Conservation (phyloP, 2,888 invertebrate species). For the Chalcosyrphus nemorum region DNA sequence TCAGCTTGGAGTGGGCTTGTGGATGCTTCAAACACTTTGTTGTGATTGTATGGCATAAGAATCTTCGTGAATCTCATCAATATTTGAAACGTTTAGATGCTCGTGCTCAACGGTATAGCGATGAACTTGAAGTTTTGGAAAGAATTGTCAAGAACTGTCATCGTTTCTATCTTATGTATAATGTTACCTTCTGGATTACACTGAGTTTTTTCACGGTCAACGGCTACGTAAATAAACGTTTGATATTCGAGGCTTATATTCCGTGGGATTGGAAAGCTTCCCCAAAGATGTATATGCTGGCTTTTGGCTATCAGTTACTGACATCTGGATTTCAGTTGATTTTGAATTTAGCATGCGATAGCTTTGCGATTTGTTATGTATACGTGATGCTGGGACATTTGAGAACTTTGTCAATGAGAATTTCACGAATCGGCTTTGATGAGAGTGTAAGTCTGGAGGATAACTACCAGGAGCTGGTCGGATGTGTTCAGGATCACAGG, state of each 20-base stretch:
- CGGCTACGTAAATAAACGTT: conserved; percentile 49
- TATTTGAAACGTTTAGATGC: conserved; percentile 66
- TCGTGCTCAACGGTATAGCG: conserved; percentile 31
- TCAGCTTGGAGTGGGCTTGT: conserved; percentile 63
- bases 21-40: conserved; percentile 61
- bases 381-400: conserved; percentile 72
- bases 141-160: conserved; percentile 59
- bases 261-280: conserved; percentile 64
- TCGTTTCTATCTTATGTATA: conserved; percentile 44
- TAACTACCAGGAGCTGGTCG: conserved; percentile 73
- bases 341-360: conserved; percentile 71
- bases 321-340: conserved; percentile 36
- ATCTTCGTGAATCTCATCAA: conserved; percentile 24
- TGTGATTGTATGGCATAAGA: conserved; percentile 23
- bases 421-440: conserved; percentile 73
- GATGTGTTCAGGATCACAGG: conserved; percentile 74
- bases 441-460: not conserved
- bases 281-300: conserved; percentile 50
- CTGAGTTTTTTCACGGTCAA: conserved; percentile 52
- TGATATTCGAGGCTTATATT: conserved; percentile 73
- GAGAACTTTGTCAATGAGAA: conserved; percentile 68
- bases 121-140: conserved; percentile 66
- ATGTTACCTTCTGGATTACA: conserved; percentile 49
- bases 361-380: conserved; percentile 73
- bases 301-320: conserved; percentile 56